Evolutionary conservation across 2,113 vertebrate genomes (phyloP), one percentile per base, ranked within the genome.

Genomic region (Melanostigma gelatinosum): DNA sequence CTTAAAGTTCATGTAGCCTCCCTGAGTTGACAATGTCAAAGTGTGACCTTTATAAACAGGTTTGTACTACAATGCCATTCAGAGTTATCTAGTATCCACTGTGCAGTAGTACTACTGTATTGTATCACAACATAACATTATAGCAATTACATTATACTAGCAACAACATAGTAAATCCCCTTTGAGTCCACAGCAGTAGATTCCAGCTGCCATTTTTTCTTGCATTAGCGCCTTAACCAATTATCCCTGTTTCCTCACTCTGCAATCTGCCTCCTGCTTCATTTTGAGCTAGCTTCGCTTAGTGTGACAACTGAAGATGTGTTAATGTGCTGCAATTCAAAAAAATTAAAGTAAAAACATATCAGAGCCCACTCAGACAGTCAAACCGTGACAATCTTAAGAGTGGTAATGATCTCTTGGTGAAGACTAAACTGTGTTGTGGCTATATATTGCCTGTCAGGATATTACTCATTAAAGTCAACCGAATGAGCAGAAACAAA

Each of bases 311-410:
- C 80, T 86, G 57, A 72, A 89, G 61, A 89, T 88, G 64, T 80
- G 66, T 82, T 76, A 87, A 92, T 87, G 82, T 80, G 50, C 44
- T 67, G 72, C 77, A 86, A 88, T 87, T 76, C 12, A 18, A 72
- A 80, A 42, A 76, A 77, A 79, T 64, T 75, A 65, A 72, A 22
- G 61, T 75, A 62, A 82, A 87, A 86, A 91, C 90, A 85, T 91
- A 91, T 89, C 88, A 88, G 64, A 82, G 58, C 75, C 72, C 75
- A 87, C 79, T 86, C 77, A 85, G 83, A 89, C 76, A 87, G 75
- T 75, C 75, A 89, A 88, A 83, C 82, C 63, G 48, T 76, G 82
- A 87, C 87, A 86, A 72, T 79, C 75, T 78, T 90, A 68, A 77
- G 58, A 52, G 57, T 58, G 58, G 72, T 86, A 90, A 91, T 92